A percentile compares a stretch with the other conserved stretches of the same genome.
These are phyloP conservation scores for Hippasteria phrygiana DNA, from an alignment of 53 echinoderm and acorn worm genomes.

Conservation along the genomic window DNA sequence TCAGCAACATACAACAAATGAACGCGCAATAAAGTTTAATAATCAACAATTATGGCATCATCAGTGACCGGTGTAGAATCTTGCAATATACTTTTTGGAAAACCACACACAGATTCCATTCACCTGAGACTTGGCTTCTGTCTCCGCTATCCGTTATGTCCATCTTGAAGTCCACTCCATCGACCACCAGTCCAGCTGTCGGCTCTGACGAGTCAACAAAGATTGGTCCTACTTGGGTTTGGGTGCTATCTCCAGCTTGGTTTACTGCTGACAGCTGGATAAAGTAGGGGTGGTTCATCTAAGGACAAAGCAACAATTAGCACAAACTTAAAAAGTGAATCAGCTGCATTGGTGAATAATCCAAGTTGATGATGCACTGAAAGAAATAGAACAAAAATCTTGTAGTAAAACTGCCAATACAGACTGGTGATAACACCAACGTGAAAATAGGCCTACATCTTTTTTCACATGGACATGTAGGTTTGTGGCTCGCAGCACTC, in stretches of 20 bases:
- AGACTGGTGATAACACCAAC: too few species aligned
- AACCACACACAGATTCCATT: not conserved
- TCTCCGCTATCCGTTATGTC: constrained; percentile 39
- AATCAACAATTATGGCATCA: not conserved
- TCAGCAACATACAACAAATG: too few species aligned
- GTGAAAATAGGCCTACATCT: too few species aligned
- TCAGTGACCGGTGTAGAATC: not conserved
- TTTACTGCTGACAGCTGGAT: constrained; percentile 59
- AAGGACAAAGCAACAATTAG: not conserved
- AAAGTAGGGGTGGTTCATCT: constrained; percentile 64
- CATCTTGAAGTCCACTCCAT: constrained; percentile 64
- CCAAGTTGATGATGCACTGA: too few species aligned
- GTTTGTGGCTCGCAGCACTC: too few species aligned
- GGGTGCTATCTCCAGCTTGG: constrained; percentile 29
- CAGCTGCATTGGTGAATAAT: too few species aligned
- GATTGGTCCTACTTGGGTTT: constrained; percentile 53
- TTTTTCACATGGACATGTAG: too few species aligned
- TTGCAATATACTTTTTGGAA: not conserved
- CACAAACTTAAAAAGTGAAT: not conserved
- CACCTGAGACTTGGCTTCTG: constrained; percentile 47
- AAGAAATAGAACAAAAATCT: too few species aligned
- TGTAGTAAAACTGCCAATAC: too few species aligned
- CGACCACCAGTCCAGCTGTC: constrained; percentile 54
- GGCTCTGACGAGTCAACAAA: constrained; percentile 63
- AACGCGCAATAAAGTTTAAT: too few species aligned